Evolutionary conservation across 1,140 invertebrate genomes (phyloP).

Genomic region (Teleopsis dalmanni): DNA sequence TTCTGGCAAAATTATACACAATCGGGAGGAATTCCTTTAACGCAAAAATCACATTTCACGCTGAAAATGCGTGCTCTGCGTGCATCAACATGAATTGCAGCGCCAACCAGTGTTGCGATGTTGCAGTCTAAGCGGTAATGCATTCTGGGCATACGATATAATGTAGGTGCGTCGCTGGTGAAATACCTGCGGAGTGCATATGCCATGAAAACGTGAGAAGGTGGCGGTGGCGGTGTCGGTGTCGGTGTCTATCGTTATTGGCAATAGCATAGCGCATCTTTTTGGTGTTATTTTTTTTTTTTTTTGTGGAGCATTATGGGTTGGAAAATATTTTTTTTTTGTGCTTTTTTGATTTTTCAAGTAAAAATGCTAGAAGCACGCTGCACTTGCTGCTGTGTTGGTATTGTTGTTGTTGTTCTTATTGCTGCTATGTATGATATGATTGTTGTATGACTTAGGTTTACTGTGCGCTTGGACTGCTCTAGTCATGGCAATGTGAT

Average conservation of each 20-base stretch:
- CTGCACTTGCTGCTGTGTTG: conserved; percentile 9
- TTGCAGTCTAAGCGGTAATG: background rate
- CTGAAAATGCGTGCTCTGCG: conserved; percentile 45
- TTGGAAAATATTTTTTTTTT: too few relatives aligned
- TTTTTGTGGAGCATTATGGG: too few relatives aligned
- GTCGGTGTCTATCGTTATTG: background rate
- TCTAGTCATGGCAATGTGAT: too few relatives aligned
- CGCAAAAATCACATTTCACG: conserved; percentile 44
- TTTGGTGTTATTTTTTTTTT: background rate
- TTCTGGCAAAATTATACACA: conserved; percentile 8
- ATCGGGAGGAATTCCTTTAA: conserved; percentile 42
- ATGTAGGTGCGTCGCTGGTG: background rate
- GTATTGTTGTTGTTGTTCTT: background rate
- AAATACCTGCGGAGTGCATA: background rate
- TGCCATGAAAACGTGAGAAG: conserved; percentile 8
- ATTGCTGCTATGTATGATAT: background rate
- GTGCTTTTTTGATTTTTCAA: too few relatives aligned
- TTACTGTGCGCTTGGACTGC: too few relatives aligned
- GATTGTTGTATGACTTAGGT: background rate
- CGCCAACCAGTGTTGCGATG: background rate
- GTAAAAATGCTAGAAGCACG: too few relatives aligned
- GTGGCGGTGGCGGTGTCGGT: background rate
- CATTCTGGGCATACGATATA: background rate
- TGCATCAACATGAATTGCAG: conserved; percentile 21
- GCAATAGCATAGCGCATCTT: background rate